Conservation (phyloP, 2,888 invertebrate species). For the Trissoscelio sp. region DNA sequence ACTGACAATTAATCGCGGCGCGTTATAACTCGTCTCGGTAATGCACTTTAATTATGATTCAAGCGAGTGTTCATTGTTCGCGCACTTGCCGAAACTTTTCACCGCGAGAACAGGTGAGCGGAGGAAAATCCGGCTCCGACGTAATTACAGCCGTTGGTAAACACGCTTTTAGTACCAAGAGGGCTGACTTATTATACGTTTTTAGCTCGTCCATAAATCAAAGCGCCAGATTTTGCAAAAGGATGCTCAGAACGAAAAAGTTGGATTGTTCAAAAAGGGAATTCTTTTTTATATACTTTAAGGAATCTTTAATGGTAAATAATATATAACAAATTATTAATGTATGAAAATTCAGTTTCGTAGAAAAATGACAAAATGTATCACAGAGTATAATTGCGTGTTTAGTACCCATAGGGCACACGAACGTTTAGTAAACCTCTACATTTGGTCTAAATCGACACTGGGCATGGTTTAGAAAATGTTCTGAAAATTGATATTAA, state of each 20-base stretch:
- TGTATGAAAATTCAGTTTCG: too few relatives aligned
- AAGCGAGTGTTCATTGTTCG: constrained; percentile 47
- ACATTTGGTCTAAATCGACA: too few relatives aligned
- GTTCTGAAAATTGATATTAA: too few relatives aligned
- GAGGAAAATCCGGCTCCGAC: constrained; percentile 21
- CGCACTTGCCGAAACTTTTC: constrained; percentile 42
- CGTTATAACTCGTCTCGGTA: background rate
- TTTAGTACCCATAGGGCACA: too few relatives aligned
- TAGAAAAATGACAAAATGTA: too few relatives aligned
- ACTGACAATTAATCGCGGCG: constrained; percentile 11
- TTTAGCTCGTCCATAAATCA: constrained; percentile 52
- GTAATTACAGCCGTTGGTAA: constrained; percentile 56
- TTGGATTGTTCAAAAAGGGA: background rate
- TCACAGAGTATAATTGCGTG: too few relatives aligned
- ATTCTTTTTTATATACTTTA: too few relatives aligned
- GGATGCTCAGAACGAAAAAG: constrained; percentile 24
- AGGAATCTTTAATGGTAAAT: too few relatives aligned
- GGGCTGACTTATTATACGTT: constrained; percentile 46
- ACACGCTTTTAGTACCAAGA: constrained; percentile 46
- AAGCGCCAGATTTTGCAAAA: constrained; percentile 39
- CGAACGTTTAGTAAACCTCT: too few relatives aligned
- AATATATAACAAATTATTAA: too few relatives aligned
- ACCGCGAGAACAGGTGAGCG: constrained; percentile 42
- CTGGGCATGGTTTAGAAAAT: too few relatives aligned
- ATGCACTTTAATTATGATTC: constrained; percentile 48